Percentiles rank a stretch among this genome's conserved stretches.
Evolutionary conservation across 2,797 vertebrate genomes (phyloP).

Genomic region (Rhinophrynus dorsalis): DNA sequence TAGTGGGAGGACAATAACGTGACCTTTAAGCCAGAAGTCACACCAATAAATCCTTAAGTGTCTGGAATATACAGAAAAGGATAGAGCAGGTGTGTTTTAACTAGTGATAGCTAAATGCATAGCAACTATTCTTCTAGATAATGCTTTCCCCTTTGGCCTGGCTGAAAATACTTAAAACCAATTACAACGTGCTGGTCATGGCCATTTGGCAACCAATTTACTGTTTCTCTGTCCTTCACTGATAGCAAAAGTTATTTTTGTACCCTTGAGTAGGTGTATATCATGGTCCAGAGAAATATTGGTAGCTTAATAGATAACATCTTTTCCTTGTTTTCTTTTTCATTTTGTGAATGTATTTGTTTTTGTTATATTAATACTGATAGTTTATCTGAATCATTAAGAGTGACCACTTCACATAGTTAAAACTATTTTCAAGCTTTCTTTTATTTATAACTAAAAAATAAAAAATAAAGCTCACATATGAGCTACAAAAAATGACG

Average conservation of each 20-base stretch:
- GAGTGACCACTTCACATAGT: too few relatives aligned
- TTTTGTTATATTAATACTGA: too few relatives aligned
- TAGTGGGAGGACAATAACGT: constrained; percentile 16
- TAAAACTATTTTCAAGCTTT: too few relatives aligned
- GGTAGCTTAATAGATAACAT: too few relatives aligned
- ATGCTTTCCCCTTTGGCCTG: constrained; percentile 21
- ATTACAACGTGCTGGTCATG: neutral
- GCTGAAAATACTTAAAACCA: constrained; percentile 19
- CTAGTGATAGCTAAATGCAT: constrained; percentile 31
- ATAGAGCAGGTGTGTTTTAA: constrained; percentile 14
- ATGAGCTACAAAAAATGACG: too few relatives aligned
- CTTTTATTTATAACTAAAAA: too few relatives aligned
- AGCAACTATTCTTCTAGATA: constrained; percentile 31
- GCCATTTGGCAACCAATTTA: constrained; percentile 1
- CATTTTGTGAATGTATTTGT: too few relatives aligned
- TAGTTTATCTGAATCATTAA: too few relatives aligned
- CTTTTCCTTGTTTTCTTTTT: too few relatives aligned
- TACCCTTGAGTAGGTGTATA: too few relatives aligned
- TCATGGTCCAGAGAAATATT: too few relatives aligned
- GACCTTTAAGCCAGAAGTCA: constrained; percentile 11
- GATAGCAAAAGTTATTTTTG: neutral
- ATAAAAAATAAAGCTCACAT: too few relatives aligned
- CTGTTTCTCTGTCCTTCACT: neutral
- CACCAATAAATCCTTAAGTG: constrained; percentile 14
- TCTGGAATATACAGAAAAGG: constrained; percentile 17